Conservation (phyloP, 2,888 invertebrate species). For the Spisula solida region DNA sequence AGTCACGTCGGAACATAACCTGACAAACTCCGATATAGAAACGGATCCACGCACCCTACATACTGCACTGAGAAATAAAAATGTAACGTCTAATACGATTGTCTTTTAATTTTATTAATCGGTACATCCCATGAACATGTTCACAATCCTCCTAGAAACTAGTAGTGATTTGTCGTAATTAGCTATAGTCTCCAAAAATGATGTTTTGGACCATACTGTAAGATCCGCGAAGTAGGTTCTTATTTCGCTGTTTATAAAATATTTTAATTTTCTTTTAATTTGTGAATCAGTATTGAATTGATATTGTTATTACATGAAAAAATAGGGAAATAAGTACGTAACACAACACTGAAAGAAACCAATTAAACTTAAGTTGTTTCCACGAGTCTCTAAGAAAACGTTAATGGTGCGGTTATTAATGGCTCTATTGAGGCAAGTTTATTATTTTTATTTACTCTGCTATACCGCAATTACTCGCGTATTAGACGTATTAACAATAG, state of each 20-base stretch:
- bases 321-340: background rate
- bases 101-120: too few relatives aligned
- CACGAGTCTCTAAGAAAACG: too few relatives aligned
- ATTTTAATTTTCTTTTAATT: background rate
- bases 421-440: background rate
- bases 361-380: background rate
- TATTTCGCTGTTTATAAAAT: background rate
- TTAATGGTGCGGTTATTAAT: too few relatives aligned
- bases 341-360: too few relatives aligned
- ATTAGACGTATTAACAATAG: constrained; percentile 4
- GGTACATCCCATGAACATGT: background rate
- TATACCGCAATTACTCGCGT: background rate
- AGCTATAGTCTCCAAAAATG: background rate
- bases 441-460: background rate
- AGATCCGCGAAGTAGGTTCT: background rate
- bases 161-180: background rate
- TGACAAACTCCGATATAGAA: too few relatives aligned
- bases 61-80: background rate
- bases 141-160: background rate
- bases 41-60: too few relatives aligned
- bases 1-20: too few relatives aligned
- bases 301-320: background rate
- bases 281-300: background rate
- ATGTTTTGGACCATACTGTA: background rate
- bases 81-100: too few relatives aligned